Evolutionary conservation across 2,888 invertebrate species (phyloP).

Genomic region (Cephus runcator): DNA sequence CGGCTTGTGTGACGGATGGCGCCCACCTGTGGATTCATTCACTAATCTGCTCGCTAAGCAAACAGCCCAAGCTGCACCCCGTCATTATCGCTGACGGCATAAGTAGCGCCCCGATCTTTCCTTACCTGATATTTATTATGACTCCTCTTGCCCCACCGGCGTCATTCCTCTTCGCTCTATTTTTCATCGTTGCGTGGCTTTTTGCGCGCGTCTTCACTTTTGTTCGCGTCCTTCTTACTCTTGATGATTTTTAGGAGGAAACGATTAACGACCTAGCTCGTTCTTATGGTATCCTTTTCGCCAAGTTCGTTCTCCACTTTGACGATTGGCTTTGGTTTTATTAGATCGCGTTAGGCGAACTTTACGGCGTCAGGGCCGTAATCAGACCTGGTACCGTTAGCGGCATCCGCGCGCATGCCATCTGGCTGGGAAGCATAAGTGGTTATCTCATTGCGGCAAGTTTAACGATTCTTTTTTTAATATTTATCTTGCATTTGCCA

Average conservation of each 20-base stretch:
- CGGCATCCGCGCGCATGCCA: background rate
- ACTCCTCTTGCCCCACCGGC: slow-evolving; percentile 22
- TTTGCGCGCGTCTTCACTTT: background rate
- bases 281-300: slow-evolving; percentile 49
- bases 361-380: background rate
- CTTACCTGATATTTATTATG: slow-evolving; percentile 58
- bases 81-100: slow-evolving; percentile 65
- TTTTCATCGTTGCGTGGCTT: background rate
- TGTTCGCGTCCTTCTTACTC: background rate
- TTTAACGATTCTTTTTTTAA: background rate
- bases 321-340: background rate
- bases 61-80: slow-evolving; percentile 63
- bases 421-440: background rate
- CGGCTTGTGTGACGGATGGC: slow-evolving; percentile 62
- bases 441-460: background rate
- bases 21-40: slow-evolving; percentile 67
- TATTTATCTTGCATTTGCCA: background rate
- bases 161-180: slow-evolving; percentile 12
- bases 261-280: slow-evolving; percentile 21
- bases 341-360: background rate
- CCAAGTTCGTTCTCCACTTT: slow-evolving; percentile 46
- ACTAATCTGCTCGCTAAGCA: slow-evolving; percentile 66
- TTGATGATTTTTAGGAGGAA: background rate
- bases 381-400: background rate
- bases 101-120: slow-evolving; percentile 55